phyloP scores from a whole-genome alignment of 2,888 invertebrate species.

The Ophonus ardosiacus region DNA sequence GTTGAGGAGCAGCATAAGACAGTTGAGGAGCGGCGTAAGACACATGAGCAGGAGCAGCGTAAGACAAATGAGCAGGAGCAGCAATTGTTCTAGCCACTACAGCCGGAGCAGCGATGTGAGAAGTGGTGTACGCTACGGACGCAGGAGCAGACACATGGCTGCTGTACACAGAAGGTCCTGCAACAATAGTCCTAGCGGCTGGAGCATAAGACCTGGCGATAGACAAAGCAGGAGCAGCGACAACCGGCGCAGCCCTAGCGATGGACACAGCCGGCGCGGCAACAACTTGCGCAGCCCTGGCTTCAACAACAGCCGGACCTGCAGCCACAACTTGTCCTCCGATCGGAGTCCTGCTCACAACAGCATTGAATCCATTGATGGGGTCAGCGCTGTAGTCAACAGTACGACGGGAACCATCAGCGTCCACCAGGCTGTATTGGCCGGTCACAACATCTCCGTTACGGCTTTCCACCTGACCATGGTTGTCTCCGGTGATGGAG shows the following conservation, averaged over 20 bases:
- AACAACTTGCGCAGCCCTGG: not conserved
- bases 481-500: too few species aligned
- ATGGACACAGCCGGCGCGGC: not conserved
- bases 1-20: constrained; percentile 62
- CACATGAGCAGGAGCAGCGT: constrained; percentile 66
- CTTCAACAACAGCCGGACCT: not conserved
- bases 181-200: not conserved
- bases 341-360: constrained; percentile 76
- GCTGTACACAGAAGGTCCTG: not conserved
- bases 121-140: constrained; percentile 60
- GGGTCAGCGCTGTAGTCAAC: constrained; percentile 80
- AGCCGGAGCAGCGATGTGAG: constrained; percentile 35
- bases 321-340: not conserved
- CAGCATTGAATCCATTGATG: constrained; percentile 79
- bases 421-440: constrained; percentile 77
- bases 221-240: not conserved
- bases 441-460: constrained; percentile 79
- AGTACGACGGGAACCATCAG: constrained; percentile 78
- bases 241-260: not conserved
- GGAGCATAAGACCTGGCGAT: not conserved
- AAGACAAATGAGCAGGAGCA: constrained; percentile 55
- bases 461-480: not conserved
- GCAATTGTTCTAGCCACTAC: constrained; percentile 56
- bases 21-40: constrained; percentile 60
- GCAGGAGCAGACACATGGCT: not conserved